Conservation (phyloP, 2,888 invertebrate genomes). For the Dynastes maya region DNA sequence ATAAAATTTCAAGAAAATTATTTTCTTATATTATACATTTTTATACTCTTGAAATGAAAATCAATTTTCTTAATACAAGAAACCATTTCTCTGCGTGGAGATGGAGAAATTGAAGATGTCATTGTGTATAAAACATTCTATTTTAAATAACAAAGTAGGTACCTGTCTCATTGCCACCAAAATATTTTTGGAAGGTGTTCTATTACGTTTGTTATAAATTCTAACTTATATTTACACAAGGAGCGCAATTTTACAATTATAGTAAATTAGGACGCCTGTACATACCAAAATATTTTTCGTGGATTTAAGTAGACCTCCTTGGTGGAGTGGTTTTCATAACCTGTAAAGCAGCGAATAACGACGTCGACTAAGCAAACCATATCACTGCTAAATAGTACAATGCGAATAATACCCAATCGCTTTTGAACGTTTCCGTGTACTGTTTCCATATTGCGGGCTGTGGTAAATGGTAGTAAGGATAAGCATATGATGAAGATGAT, state of each 20-base stretch:
- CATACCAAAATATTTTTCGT: conserved; percentile 31
- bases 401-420: neutral
- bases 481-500: conserved; percentile 7
- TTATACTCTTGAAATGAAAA: no score
- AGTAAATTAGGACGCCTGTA: neutral
- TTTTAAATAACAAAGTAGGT: no score
- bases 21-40: no score
- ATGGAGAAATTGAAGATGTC: no score
- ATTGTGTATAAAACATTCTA: no score
- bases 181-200: no score
- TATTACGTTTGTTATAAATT: no score
- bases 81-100: no score
- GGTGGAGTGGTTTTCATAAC: conserved; percentile 2
- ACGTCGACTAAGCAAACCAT: conserved; percentile 21
- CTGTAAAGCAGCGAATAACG: conserved; percentile 14
- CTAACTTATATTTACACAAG: no score
- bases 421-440: neutral
- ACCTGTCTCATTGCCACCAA: no score
- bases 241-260: neutral
- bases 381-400: neutral
- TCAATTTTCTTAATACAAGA: no score
- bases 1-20: no score
- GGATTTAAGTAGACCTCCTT: conserved; percentile 23
- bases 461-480: conserved; percentile 6
- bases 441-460: conserved; percentile 14